phyloP scores from a whole-genome alignment of 1,140 invertebrate genomes.

The Euura lappo region DNA sequence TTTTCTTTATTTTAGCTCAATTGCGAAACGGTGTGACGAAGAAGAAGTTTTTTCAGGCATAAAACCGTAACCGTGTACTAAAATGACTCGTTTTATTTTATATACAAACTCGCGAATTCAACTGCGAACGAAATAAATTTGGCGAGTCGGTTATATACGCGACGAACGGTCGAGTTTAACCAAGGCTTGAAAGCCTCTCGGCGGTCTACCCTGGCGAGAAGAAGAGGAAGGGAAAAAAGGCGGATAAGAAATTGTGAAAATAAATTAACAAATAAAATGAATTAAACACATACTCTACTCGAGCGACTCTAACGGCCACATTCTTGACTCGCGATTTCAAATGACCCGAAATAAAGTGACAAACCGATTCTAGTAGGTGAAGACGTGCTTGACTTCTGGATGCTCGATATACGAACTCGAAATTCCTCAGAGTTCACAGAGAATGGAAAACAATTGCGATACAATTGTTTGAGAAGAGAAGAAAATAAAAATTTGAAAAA shows the following conservation, averaged over 20 bases:
- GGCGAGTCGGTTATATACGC: conserved; percentile 24
- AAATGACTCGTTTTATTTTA: background rate
- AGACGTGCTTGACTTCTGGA: too few relatives aligned
- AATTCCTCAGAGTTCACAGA: too few relatives aligned
- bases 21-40: background rate
- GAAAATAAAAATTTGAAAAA: background rate
- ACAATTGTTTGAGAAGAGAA: background rate
- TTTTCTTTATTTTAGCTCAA: conserved; percentile 16
- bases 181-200: background rate
- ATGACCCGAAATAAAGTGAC: too few relatives aligned
- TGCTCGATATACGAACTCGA: too few relatives aligned
- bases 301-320: too few relatives aligned
- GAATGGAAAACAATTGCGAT: background rate
- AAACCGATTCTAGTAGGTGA: too few relatives aligned
- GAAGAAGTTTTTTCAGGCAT: background rate
- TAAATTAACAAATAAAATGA: too few relatives aligned
- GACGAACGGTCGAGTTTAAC: conserved; percentile 3
- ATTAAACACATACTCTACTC: too few relatives aligned
- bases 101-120: conserved; percentile 27
- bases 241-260: too few relatives aligned
- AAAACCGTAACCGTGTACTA: background rate
- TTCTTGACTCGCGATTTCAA: too few relatives aligned
- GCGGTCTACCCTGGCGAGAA: too few relatives aligned
- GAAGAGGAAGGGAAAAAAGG: too few relatives aligned
- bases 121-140: conserved; percentile 43